phyloP scores from a whole-genome alignment of 2,113 vertebrate genomes.

The Tympanuchus pallidicinctus region DNA sequence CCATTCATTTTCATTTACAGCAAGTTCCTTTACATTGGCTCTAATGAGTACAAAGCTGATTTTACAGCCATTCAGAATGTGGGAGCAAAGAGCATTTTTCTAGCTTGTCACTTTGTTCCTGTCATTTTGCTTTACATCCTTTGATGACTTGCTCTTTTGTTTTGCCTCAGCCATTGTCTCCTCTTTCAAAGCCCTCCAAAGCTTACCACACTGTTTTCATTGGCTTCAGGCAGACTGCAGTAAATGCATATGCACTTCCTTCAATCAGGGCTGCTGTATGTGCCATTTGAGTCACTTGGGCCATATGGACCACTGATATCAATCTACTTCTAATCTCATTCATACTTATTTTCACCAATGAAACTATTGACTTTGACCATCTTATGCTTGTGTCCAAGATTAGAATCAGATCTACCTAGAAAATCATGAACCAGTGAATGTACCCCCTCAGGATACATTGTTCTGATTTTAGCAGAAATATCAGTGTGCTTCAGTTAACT shows the following conservation, averaged over 20 bases:
- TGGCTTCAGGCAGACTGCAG: constrained; percentile 24
- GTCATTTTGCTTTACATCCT: constrained; percentile 64
- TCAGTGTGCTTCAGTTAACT: neutral
- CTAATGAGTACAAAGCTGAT: constrained; percentile 60
- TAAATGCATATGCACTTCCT: constrained; percentile 12
- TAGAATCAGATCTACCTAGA: neutral
- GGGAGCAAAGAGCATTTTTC: constrained; percentile 58
- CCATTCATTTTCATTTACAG: constrained; percentile 59
- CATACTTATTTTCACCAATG: neutral
- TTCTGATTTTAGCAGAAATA: neutral
- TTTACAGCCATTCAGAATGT: constrained; percentile 68
- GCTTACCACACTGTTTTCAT: constrained; percentile 34
- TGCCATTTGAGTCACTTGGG: neutral
- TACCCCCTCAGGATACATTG: neutral
- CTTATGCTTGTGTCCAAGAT: neutral
- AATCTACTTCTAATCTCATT: neutral
- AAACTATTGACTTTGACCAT: neutral
- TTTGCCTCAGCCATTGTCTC: constrained; percentile 59
- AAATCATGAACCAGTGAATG: neutral
- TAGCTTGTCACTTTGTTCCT: constrained; percentile 64
- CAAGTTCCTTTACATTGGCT: constrained; percentile 42
- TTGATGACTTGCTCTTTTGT: constrained; percentile 63
- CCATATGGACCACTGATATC: neutral
- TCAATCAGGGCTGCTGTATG: neutral
- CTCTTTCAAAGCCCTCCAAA: constrained; percentile 56